Conservation (phyloP, 30 jellyfish, hydroid and myxozoan species). For the Phacellophora camtschatica region DNA sequence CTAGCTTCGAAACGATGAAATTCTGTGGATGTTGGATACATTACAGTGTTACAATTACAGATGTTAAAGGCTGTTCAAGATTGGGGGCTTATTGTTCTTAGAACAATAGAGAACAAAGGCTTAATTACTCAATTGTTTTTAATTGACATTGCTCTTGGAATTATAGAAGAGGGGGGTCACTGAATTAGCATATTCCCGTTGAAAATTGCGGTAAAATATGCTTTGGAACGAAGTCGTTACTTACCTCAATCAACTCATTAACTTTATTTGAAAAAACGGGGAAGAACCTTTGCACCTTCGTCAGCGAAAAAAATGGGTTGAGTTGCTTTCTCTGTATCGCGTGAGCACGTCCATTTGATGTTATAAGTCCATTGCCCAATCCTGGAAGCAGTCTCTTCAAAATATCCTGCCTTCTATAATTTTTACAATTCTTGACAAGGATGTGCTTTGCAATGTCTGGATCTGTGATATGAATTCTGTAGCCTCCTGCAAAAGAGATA, state of each 20-base stretch:
- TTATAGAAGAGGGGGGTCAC: too few relatives aligned
- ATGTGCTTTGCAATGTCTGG: slow-evolving; percentile 63
- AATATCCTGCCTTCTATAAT: slow-evolving; percentile 55
- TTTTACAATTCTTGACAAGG: slow-evolving; percentile 35
- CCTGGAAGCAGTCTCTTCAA: slow-evolving; percentile 42
- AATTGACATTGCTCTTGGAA: too few relatives aligned
- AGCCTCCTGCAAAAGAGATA: slow-evolving; percentile 68
- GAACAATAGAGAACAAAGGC: too few relatives aligned
- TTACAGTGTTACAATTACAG: too few relatives aligned
- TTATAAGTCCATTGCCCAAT: slow-evolving; percentile 48
- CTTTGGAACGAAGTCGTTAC: too few relatives aligned
- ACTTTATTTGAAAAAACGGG: slow-evolving; percentile 24
- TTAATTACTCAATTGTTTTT: too few relatives aligned
- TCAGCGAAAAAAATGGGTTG: slow-evolving; percentile 46
- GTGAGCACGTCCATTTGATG: slow-evolving; percentile 69
- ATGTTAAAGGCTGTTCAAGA: too few relatives aligned
- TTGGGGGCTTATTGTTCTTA: too few relatives aligned
- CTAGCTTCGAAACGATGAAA: too few relatives aligned
- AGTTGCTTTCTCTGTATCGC: slow-evolving; percentile 64
- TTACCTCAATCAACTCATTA: slow-evolving; percentile 16
- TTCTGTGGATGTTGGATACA: too few relatives aligned
- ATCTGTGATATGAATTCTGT: slow-evolving; percentile 40
- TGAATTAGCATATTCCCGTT: too few relatives aligned
- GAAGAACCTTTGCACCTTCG: slow-evolving; percentile 12
- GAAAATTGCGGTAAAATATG: too few relatives aligned